A percentile compares a stretch with the other conserved stretches of the same genome.
These are phyloP conservation scores for Trachurus trachurus DNA, from an alignment of 2,797 vertebrate genomes.

Conservation along the genomic window DNA sequence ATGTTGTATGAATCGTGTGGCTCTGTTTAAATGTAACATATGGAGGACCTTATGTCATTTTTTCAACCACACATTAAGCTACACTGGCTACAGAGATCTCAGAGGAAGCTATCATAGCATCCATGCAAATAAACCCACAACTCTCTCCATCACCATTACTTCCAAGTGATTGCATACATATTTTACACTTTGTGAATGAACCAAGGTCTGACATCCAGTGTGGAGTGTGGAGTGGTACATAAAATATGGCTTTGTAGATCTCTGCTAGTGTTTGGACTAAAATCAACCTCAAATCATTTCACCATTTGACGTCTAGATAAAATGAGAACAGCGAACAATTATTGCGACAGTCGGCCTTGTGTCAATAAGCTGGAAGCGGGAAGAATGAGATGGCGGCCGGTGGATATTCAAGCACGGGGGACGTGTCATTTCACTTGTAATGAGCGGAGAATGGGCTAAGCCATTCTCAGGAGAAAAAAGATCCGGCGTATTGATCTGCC, in stretches of 20 bases:
- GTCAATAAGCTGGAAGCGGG: constrained; percentile 54
- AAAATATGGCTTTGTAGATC: neutral
- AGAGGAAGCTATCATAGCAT: neutral
- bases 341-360: constrained; percentile 8
- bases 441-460: constrained; percentile 58
- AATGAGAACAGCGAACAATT: constrained; percentile 40
- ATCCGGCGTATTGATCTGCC: constrained; percentile 61
- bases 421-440: constrained; percentile 71
- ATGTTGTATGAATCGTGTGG: constrained; percentile 17
- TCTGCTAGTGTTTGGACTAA: neutral
- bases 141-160: neutral
- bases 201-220: constrained; percentile 3
- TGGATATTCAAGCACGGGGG: constrained; percentile 36
- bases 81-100: neutral
- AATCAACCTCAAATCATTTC: constrained; percentile 46
- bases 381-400: constrained; percentile 34
- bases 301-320: constrained; percentile 40
- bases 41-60: neutral
- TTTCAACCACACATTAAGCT: neutral
- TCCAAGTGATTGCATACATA: neutral
- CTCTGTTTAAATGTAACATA: constrained; percentile 55
- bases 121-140: constrained; percentile 1
- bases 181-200: neutral
- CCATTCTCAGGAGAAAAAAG: constrained; percentile 46
- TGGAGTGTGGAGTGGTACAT: neutral